Evolutionary conservation across 2,113 vertebrate genomes (phyloP).

Genomic region (Mormyrus lacerda): DNA sequence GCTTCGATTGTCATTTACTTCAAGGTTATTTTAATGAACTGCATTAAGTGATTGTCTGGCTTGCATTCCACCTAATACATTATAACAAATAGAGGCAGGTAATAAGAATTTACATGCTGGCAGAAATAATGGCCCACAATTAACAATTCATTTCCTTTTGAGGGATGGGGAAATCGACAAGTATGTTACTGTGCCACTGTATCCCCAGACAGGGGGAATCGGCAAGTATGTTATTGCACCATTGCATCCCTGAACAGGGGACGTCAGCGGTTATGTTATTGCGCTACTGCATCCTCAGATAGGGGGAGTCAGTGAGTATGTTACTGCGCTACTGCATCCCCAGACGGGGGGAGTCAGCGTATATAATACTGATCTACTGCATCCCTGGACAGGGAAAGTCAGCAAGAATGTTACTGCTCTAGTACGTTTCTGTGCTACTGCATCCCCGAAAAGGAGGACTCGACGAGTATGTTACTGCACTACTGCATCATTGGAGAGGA

Average conservation of each 20-base stretch:
- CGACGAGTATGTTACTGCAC: not conserved
- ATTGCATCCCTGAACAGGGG: not conserved
- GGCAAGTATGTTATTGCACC: not conserved
- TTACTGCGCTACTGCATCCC: not conserved
- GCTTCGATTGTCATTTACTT: not conserved
- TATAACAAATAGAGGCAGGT: not conserved
- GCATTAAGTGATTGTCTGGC: not conserved
- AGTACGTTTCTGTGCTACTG: too few species aligned
- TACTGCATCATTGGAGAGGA: not conserved
- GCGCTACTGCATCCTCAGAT: not conserved
- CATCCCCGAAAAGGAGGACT: not conserved
- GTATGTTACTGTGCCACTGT: not conserved
- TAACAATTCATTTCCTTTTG: not conserved
- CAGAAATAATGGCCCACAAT: not conserved
- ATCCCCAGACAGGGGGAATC: not conserved
- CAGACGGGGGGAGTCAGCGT: not conserved
- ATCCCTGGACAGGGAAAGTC: not conserved
- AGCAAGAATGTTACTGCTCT: not conserved
- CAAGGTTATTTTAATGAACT: constrained; percentile 3
- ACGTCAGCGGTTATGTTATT: not conserved
- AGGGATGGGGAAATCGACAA: not conserved
- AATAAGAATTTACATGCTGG: constrained; percentile 2
- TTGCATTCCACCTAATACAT: not conserved
- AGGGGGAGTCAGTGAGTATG: not conserved
- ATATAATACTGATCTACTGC: not conserved